Conservation (phyloP, 2,888 invertebrate genomes). For the Netelia fuscicornis region DNA sequence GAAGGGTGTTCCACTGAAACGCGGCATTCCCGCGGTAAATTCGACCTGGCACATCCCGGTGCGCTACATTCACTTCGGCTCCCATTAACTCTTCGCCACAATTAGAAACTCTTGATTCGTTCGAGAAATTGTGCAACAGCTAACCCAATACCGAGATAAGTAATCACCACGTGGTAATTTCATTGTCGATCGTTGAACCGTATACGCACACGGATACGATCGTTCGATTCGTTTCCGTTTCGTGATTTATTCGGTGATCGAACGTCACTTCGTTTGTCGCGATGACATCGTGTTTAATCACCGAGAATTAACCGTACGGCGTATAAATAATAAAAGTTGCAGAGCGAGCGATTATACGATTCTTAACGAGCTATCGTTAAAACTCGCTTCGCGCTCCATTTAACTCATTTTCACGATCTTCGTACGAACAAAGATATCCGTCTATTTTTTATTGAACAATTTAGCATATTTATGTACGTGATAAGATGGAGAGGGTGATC, state of each 20-base stretch:
- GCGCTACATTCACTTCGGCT: conserved; percentile 29
- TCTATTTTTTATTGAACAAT: background rate
- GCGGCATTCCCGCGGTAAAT: conserved; percentile 24
- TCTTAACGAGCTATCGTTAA: too few species aligned
- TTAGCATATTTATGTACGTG: background rate
- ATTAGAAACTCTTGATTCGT: conserved; percentile 16
- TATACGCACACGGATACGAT: background rate
- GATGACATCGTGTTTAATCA: too few species aligned
- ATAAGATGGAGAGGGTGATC: background rate
- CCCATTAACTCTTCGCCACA: background rate
- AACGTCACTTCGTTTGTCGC: background rate
- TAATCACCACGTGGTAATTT: conserved; percentile 15
- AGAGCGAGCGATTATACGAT: too few species aligned
- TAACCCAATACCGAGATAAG: background rate
- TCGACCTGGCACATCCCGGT: conserved; percentile 39
- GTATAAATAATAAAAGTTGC: too few species aligned
- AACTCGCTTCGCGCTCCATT: background rate
- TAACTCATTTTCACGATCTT: background rate
- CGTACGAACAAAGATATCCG: too few species aligned
- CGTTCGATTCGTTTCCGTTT: background rate
- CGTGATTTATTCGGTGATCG: background rate
- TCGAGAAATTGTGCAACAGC: conserved; percentile 19
- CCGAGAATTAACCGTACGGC: too few species aligned
- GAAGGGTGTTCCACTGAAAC: conserved; percentile 3
- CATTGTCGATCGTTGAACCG: background rate